phyloP scores from a whole-genome alignment of 2,797 vertebrate species.

The Luscinia luscinia region DNA sequence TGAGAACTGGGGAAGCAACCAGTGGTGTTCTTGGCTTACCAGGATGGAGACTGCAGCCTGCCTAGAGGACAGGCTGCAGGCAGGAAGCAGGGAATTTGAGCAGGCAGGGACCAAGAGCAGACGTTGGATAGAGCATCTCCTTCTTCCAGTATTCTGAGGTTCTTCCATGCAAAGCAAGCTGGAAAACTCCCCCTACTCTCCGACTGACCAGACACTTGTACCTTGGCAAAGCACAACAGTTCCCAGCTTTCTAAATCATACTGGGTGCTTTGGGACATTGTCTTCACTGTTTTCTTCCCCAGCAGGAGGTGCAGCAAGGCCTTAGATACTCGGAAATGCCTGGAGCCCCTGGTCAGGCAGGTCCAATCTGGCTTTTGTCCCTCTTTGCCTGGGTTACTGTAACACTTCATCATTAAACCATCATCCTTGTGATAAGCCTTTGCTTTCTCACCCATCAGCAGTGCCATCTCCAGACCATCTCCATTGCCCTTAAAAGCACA shows the following conservation, averaged over 20 bases:
- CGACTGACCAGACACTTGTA: neutral
- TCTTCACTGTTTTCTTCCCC: neutral
- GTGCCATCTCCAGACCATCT: neutral
- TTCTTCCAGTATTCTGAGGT: neutral
- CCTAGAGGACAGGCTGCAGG: neutral
- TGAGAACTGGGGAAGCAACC: neutral
- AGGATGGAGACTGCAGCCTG: neutral
- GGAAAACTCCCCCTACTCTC: neutral
- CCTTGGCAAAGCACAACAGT: neutral
- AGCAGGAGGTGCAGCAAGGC: neutral
- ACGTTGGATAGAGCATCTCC: neutral
- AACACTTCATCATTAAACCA: constrained; percentile 9
- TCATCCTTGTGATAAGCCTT: neutral
- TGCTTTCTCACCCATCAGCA: neutral
- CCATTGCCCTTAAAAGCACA: neutral
- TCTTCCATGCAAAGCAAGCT: neutral
- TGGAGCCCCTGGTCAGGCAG: rapidly evolving
- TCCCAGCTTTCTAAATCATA: neutral
- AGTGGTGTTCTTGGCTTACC: neutral
- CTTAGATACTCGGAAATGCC: neutral
- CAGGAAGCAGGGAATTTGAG: neutral
- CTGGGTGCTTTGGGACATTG: neutral
- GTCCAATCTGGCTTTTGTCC: neutral
- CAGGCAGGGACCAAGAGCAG: neutral
- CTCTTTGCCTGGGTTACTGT: neutral